Conservation (phyloP, 1,140 invertebrate species). For the Pinna nobilis region DNA sequence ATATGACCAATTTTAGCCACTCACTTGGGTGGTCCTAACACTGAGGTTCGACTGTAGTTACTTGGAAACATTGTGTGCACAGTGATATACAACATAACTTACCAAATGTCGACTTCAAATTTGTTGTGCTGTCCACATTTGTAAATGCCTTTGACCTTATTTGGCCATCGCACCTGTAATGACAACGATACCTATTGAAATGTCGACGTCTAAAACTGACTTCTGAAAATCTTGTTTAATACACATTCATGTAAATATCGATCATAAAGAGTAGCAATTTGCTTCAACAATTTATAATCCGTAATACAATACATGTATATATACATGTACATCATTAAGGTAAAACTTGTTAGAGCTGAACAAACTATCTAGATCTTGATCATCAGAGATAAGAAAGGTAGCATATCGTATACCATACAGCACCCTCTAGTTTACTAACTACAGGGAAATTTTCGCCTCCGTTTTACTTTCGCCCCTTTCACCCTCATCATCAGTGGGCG, state of each 20-base stretch:
- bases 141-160: neutral
- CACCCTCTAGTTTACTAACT: no score
- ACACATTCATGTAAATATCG: neutral
- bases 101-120: slow-evolving; percentile 20
- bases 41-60: no score
- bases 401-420: neutral
- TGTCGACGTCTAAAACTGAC: no score
- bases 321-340: neutral
- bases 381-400: neutral
- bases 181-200: neutral
- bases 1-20: no score
- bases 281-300: neutral
- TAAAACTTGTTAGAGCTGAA: neutral
- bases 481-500: no score
- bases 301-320: neutral
- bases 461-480: no score
- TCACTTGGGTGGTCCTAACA: no score
- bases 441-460: no score
- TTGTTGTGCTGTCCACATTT: slow-evolving; percentile 4
- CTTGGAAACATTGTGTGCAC: no score
- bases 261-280: neutral
- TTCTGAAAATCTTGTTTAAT: no score
- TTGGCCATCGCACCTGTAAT: slow-evolving; percentile 10
- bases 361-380: neutral
- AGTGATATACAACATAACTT: no score